Percentiles rank a stretch among this genome's conserved stretches.
These are phyloP conservation scores for Dipodomys merriami DNA, from an alignment of 2,113 vertebrate genomes.

Conservation along the genomic window DNA sequence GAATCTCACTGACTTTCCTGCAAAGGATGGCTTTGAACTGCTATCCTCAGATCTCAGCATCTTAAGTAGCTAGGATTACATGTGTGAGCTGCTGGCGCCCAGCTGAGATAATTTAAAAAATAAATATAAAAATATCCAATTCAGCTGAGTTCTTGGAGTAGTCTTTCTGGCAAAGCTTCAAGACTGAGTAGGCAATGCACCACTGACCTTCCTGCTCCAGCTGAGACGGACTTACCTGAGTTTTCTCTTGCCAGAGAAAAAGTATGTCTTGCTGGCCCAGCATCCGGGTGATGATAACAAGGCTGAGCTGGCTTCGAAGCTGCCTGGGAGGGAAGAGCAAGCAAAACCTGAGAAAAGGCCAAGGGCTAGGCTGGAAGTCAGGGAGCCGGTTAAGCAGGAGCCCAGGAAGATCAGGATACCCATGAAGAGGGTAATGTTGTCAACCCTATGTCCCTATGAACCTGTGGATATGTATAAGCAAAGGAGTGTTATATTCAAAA, in stretches of 20 bases:
- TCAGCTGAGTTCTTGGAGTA: background rate
- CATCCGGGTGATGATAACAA: conserved; percentile 65
- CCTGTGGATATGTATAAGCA: background rate
- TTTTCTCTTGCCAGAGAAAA: conserved; percentile 55
- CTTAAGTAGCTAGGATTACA: too few relatives aligned
- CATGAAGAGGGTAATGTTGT: background rate
- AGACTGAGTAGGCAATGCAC: rapidly evolving
- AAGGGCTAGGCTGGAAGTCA: background rate
- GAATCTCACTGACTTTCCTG: too few relatives aligned
- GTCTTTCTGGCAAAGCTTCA: background rate
- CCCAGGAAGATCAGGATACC: background rate
- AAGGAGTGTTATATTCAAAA: background rate
- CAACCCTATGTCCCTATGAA: too few relatives aligned
- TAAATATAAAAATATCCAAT: background rate
- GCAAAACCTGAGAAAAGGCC: rapidly evolving
- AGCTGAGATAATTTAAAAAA: too few relatives aligned
- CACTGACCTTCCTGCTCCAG: background rate
- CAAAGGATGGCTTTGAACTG: too few relatives aligned
- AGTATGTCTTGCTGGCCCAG: conserved; percentile 50
- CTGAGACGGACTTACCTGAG: conserved; percentile 62
- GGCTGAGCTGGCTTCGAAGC: conserved; percentile 74
- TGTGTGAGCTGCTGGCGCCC: too few relatives aligned
- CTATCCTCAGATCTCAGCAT: too few relatives aligned
- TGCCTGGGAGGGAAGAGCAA: conserved; percentile 36
- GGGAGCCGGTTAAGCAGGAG: too few relatives aligned